These are phyloP conservation scores for Parelbella ahira DNA, from an alignment of 2,888 invertebrate species.

Conservation along the genomic window DNA sequence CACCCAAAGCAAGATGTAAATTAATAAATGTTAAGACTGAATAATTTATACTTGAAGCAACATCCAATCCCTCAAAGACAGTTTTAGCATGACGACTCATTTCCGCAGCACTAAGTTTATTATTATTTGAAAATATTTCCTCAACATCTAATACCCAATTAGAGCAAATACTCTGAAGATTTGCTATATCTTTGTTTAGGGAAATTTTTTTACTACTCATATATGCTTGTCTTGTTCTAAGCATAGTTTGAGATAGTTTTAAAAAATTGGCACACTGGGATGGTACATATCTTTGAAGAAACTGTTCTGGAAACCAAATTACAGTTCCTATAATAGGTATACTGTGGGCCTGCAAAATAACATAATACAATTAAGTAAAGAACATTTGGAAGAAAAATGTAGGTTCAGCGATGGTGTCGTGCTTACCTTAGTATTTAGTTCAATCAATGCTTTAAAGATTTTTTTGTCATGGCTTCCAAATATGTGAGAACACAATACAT, in stretches of 20 bases:
- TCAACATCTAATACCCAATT: constrained; percentile 66
- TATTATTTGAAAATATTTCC: constrained; percentile 55
- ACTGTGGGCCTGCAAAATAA: constrained; percentile 83
- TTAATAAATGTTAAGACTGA: constrained; percentile 79
- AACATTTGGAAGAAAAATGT: too few species aligned
- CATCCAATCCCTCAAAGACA: constrained; percentile 82
- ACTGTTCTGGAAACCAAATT: constrained; percentile 92
- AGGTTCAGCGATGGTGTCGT: too few species aligned
- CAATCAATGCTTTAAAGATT: constrained; percentile 85
- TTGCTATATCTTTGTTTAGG: constrained; percentile 83
- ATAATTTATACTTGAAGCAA: constrained; percentile 83
- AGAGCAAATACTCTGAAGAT: constrained; percentile 50
- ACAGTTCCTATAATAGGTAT: constrained; percentile 89
- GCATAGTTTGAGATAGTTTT: constrained; percentile 63
- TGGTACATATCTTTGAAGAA: constrained; percentile 84
- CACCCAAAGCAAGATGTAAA: constrained; percentile 84
- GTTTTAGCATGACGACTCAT: constrained; percentile 66
- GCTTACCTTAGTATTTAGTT: constrained; percentile 87
- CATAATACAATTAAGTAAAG: not conserved
- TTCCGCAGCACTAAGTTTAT: constrained; percentile 65
- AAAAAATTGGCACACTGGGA: constrained; percentile 77
- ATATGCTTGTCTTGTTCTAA: constrained; percentile 77
- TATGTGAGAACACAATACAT: constrained; percentile 84
- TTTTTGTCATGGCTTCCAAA: constrained; percentile 90
- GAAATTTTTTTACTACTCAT: constrained; percentile 79